phyloP scores from a whole-genome alignment of 2,888 invertebrate species.

The Pogonocherus hispidulus region DNA sequence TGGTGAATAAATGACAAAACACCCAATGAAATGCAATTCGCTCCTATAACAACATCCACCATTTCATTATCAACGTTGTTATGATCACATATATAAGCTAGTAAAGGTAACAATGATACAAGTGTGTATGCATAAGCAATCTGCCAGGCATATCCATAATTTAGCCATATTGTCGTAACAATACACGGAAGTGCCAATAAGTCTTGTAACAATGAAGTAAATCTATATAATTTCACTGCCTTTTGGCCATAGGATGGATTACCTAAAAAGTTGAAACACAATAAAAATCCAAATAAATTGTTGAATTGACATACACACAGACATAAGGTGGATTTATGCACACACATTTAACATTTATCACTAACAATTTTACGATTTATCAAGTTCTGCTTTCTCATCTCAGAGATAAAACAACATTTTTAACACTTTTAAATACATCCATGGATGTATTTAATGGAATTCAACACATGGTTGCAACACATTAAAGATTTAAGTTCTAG shows the following conservation, averaged over 20 bases:
- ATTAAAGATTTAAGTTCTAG: too few relatives aligned
- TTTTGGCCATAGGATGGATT: slow-evolving; percentile 63
- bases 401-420: background rate
- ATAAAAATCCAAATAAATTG: too few relatives aligned
- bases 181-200: slow-evolving; percentile 57
- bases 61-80: slow-evolving; percentile 51
- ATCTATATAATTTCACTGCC: slow-evolving; percentile 53
- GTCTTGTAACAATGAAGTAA: slow-evolving; percentile 58
- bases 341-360: too few relatives aligned
- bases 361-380: background rate
- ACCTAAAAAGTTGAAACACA: too few relatives aligned
- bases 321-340: too few relatives aligned
- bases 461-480: too few relatives aligned
- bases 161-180: slow-evolving; percentile 53
- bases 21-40: slow-evolving; percentile 56
- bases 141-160: slow-evolving; percentile 49
- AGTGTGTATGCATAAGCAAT: slow-evolving; percentile 47
- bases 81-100: slow-evolving; percentile 52
- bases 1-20: slow-evolving; percentile 56
- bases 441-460: too few relatives aligned
- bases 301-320: too few relatives aligned
- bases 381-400: too few relatives aligned
- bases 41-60: slow-evolving; percentile 54
- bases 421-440: background rate
- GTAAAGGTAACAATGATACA: slow-evolving; percentile 55